Evolutionary conservation across 2,113 vertebrate species (phyloP).

Genomic region (Hydropotes inermis): DNA sequence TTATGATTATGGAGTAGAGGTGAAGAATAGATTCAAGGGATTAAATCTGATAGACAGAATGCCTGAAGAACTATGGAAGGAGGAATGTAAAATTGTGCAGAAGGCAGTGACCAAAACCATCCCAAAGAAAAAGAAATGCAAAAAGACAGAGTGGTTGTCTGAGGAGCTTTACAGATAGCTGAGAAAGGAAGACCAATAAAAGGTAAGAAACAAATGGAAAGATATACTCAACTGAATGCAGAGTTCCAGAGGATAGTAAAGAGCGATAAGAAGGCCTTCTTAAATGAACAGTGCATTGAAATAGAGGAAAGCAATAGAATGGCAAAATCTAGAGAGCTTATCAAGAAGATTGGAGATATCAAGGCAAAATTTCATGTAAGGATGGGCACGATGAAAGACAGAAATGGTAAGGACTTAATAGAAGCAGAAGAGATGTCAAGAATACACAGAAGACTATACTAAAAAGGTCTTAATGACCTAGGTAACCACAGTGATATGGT

Average conservation of each 20-base stretch:
- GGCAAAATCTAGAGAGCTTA: background rate
- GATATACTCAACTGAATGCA: background rate
- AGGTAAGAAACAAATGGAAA: background rate
- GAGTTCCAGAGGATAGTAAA: background rate
- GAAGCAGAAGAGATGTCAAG: background rate
- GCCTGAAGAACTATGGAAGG: background rate
- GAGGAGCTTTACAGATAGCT: background rate
- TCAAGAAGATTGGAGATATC: background rate
- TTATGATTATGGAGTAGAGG: background rate
- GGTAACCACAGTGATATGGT: background rate
- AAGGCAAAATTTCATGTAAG: background rate
- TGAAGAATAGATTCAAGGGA: background rate
- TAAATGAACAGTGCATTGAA: background rate
- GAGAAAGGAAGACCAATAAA: background rate
- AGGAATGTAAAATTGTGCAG: background rate
- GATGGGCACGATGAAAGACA: background rate
- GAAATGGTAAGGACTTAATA: background rate
- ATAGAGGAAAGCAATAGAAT: background rate
- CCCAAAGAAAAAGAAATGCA: background rate
- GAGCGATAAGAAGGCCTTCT: background rate
- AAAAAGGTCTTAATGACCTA: background rate
- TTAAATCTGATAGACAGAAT: background rate
- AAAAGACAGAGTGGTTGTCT: background rate
- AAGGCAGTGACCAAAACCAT: background rate
- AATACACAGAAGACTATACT: background rate